Base-by-base conservation (phyloP, 2,797 vertebrate genomes). In the Danio kyathit region DNA sequence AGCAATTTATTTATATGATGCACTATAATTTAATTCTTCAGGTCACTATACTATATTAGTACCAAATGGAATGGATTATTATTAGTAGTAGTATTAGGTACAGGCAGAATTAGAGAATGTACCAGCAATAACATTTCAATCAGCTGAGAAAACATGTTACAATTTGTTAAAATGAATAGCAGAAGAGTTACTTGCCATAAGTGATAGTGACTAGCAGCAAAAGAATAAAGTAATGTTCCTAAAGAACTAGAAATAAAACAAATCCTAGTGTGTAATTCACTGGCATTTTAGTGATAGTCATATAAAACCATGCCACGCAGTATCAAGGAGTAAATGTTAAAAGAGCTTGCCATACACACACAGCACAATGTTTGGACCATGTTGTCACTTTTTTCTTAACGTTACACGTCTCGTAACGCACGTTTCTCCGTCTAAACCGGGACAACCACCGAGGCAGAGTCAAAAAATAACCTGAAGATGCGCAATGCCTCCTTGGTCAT, bases 321-420 rank as follows among this genome's bases (percentile, higher is more conserved):
- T 74, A 74, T 60, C 7, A 48, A 74, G 56, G 13, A 74, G 60
- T 74, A 61, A 19, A 61, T 74, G 72, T 74, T 48, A 74, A 74
- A 60, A 38, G 57, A 21, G 57, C 72, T 74, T 74, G 72, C 72
- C 72, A 74, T 74, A 74, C 72, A 74, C 72, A 74, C 57, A 74
- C 69, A 56, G 70, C 59, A 59, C 69, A 79, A 72, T 29, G 67
- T 43, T 72, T 29, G 29, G 56, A 79, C 67, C 41, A 60, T 60
- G 72, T 60, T 72, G 88, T 90, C 82, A 87, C 82, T 85, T 89
- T 90, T 86, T 82, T 85, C 11, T 3, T 84, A 84, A 87, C 87
- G 86, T 83, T 69, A 90, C 89, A 88, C 83, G 83, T 83, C 51
- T 86, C 74, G 82, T 80, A 84, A 84, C 84, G 82, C 88, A 81